Conservation (phyloP, 2,888 invertebrate genomes). For the Himalopsyche tibetana region DNA sequence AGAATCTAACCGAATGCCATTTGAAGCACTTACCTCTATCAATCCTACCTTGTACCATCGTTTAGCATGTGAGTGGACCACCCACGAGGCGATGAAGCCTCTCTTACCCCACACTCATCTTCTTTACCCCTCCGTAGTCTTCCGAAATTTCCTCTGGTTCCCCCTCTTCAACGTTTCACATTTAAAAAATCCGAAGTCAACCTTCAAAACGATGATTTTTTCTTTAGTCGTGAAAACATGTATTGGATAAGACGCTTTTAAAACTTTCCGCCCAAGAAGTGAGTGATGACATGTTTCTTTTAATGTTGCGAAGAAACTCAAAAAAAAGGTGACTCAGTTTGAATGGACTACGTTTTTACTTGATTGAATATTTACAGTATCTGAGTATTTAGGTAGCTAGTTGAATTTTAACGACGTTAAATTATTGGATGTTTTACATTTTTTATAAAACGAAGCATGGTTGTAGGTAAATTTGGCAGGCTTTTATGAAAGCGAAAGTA, state of each 20-base stretch:
- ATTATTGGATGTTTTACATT: no score
- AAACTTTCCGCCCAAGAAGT: neutral
- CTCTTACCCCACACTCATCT: neutral
- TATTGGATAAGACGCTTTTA: neutral
- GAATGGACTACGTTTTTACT: no score
- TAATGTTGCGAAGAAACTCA: no score
- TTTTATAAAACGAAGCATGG: no score
- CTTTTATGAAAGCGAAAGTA: no score
- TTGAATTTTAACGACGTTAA: no score
- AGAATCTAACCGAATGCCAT: neutral
- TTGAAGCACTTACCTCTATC: conserved; percentile 45
- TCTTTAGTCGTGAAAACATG: conserved; percentile 9
- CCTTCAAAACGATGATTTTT: conserved; percentile 43
- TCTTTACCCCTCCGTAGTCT: conserved; percentile 7
- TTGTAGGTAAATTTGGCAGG: no score
- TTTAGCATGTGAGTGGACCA: conserved; percentile 48
- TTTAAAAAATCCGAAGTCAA: conserved; percentile 50
- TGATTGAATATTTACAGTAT: no score
- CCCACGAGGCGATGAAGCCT: conserved; percentile 49
- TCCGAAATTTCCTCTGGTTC: neutral
- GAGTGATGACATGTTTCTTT: neutral
- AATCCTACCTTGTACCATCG: conserved; percentile 37
- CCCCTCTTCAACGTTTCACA: neutral
- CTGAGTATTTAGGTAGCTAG: no score
- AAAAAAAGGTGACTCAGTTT: no score